Percentiles rank a stretch among this genome's conserved stretches.
These are phyloP conservation scores for Lacanobia oleracea DNA, from an alignment of 2,888 invertebrate species.

Conservation along the genomic window DNA sequence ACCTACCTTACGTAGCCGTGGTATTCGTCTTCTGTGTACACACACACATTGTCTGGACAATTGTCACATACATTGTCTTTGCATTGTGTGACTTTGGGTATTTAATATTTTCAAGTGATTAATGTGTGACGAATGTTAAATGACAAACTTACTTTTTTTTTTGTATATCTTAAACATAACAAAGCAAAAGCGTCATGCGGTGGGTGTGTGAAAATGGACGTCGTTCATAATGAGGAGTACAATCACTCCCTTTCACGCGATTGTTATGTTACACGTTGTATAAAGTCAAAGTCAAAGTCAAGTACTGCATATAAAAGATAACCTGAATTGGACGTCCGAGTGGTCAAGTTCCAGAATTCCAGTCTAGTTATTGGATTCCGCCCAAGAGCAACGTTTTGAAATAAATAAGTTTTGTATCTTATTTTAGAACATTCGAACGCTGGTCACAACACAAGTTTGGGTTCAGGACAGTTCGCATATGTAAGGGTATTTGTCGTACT, in stretches of 20 bases:
- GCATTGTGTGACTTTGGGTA: background rate
- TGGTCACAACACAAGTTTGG: conserved; percentile 31
- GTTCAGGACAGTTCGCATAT: conserved; percentile 38
- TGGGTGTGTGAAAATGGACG: too few relatives aligned
- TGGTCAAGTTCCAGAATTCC: background rate
- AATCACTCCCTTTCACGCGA: too few relatives aligned
- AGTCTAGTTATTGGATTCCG: conserved; percentile 33
- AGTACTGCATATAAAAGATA: too few relatives aligned
- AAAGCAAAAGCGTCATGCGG: too few relatives aligned
- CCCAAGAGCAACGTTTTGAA: conserved; percentile 34
- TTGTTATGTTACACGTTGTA: too few relatives aligned
- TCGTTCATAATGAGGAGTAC: too few relatives aligned
- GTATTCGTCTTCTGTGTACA: background rate
- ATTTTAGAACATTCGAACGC: conserved; percentile 42
- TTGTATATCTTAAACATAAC: background rate
- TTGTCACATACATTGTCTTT: background rate
- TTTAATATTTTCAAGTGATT: background rate
- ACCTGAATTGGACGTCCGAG: background rate
- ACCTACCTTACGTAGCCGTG: background rate
- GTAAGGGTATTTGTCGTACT: conserved; percentile 35
- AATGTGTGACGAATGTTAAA: background rate
- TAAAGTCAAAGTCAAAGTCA: too few relatives aligned
- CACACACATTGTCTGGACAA: background rate
- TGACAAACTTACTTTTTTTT: background rate
- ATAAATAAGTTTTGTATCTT: conserved; percentile 41